A percentile compares a stretch with the other conserved stretches of the same genome.
Evolutionary conservation across 1,140 invertebrate species (phyloP).

Genomic region (Tetragonula clypearis): DNA sequence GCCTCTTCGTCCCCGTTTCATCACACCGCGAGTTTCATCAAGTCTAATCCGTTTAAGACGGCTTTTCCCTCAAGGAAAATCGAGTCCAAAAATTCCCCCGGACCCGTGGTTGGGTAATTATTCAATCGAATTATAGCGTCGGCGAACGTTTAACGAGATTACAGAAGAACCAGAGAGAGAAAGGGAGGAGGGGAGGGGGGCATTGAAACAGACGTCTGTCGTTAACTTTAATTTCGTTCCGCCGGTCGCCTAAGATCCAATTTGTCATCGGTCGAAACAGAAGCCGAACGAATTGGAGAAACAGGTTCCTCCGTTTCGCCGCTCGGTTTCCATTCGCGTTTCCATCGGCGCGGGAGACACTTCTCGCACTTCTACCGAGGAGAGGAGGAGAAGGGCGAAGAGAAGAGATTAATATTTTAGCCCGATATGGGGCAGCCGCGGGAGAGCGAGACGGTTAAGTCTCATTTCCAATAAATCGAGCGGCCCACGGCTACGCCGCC

Average conservation of each 20-base stretch:
- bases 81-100: neutral
- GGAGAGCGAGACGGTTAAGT: constrained; percentile 13
- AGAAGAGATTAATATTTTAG: constrained; percentile 38
- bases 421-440: neutral
- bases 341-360: neutral
- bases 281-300: constrained; percentile 10
- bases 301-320: neutral
- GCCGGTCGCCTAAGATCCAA: neutral
- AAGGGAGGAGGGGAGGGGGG: too few relatives aligned
- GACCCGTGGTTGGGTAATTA: neutral
- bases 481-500: neutral
- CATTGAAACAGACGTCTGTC: neutral
- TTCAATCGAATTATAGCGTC: neutral
- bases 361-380: neutral
- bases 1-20: too few relatives aligned
- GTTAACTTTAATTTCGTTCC: neutral
- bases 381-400: too few relatives aligned
- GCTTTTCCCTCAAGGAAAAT: neutral
- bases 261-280: constrained; percentile 5
- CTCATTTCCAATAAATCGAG: constrained; percentile 41
- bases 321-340: neutral
- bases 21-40: neutral
- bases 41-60: neutral
- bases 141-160: neutral
- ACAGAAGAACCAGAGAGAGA: neutral